These are phyloP conservation scores for Cosmorhoe ocellata DNA, from an alignment of 2,888 invertebrate species.

Conservation along the genomic window DNA sequence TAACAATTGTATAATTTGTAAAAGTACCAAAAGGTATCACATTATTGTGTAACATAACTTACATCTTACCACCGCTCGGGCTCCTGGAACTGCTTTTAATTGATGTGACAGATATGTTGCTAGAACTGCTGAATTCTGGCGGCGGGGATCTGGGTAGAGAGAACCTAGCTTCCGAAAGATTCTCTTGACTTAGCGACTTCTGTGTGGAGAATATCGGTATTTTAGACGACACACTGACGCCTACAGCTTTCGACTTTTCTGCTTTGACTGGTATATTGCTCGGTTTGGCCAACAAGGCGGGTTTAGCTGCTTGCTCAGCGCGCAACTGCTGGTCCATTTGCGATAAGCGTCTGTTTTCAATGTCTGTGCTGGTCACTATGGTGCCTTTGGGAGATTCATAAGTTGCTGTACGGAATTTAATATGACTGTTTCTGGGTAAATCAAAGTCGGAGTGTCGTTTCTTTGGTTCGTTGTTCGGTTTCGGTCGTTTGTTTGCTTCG, in stretches of 20 bases:
- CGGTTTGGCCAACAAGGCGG: slow-evolving; percentile 68
- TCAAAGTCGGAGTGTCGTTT: slow-evolving; percentile 79
- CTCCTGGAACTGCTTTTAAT: slow-evolving; percentile 83
- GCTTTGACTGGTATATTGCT: slow-evolving; percentile 76
- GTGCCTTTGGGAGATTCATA: slow-evolving; percentile 83
- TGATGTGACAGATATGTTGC: slow-evolving; percentile 83
- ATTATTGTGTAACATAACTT: slow-evolving; percentile 13
- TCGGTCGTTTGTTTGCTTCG: slow-evolving; percentile 67
- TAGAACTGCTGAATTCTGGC: slow-evolving; percentile 65
- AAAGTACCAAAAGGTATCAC: slow-evolving; percentile 33
- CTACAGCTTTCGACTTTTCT: slow-evolving; percentile 45
- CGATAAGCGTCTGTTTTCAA: slow-evolving; percentile 81
- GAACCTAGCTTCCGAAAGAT: slow-evolving; percentile 66
- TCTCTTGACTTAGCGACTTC: slow-evolving; percentile 78
- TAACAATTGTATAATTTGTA: slow-evolving; percentile 34
- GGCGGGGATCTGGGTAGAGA: slow-evolving; percentile 71
- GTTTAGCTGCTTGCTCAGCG: slow-evolving; percentile 60
- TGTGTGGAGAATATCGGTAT: slow-evolving; percentile 76
- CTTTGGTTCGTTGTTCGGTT: slow-evolving; percentile 71
- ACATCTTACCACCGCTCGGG: slow-evolving; percentile 74
- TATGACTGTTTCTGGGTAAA: slow-evolving; percentile 80
- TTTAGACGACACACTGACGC: slow-evolving; percentile 67
- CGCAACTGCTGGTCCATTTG: slow-evolving; percentile 77
- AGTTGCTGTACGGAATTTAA: slow-evolving; percentile 84
- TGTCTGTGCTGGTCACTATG: slow-evolving; percentile 77